Percentiles rank a stretch among this genome's conserved stretches.
Conservation (phyloP, 2,113 vertebrate genomes). For the Cheilinus undulatus region DNA sequence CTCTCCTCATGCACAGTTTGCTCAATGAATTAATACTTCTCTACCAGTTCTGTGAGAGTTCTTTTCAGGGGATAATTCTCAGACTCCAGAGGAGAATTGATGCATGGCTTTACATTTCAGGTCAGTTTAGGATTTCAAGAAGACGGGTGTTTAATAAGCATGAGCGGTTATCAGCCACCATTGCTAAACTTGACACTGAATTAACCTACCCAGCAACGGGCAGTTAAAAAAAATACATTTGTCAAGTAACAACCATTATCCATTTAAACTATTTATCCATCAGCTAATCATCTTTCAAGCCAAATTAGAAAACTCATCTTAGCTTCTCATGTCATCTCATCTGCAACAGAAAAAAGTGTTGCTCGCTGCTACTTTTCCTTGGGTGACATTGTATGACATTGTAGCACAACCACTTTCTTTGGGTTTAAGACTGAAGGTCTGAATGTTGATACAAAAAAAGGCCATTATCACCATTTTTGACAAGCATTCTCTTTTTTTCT, state of each 20-base stretch:
- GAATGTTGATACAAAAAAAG: too few relatives aligned
- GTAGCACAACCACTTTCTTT: too few relatives aligned
- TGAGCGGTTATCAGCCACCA: neutral
- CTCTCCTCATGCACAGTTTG: neutral
- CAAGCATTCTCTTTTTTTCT: too few relatives aligned
- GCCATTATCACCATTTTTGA: too few relatives aligned
- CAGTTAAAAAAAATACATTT: neutral
- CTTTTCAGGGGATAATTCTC: neutral
- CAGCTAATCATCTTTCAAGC: too few relatives aligned
- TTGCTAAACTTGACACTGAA: neutral
- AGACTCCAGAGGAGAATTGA: neutral
- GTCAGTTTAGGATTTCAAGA: neutral
- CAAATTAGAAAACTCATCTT: too few relatives aligned
- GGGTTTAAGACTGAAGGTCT: too few relatives aligned
- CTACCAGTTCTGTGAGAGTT: constrained; percentile 2
- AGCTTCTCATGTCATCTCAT: too few relatives aligned
- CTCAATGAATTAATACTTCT: neutral
- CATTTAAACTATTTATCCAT: neutral
- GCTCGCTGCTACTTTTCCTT: too few relatives aligned
- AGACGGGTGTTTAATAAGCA: too few relatives aligned
- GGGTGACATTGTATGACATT: too few relatives aligned
- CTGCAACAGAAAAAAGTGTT: too few relatives aligned
- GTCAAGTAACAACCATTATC: neutral
- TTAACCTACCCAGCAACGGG: neutral
- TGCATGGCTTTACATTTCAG: neutral